A percentile compares a stretch with the other conserved stretches of the same genome.
Evolutionary conservation across 2,113 vertebrate species (phyloP).

Genomic region (Podiceps cristatus): DNA sequence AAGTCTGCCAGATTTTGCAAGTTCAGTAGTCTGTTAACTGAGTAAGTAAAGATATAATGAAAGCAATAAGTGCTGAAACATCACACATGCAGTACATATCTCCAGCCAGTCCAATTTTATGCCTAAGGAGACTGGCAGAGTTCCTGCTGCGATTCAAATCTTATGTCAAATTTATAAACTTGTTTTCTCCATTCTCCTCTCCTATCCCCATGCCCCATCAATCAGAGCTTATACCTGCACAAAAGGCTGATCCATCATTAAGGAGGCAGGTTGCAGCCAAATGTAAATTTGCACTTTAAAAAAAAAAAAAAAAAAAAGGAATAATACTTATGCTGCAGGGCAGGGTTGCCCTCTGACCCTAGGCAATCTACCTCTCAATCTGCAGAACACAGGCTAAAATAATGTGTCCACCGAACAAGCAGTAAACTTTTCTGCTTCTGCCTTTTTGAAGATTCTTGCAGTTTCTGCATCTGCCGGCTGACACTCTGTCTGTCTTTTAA

Average conservation of each 20-base stretch:
- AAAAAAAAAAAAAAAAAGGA: background rate
- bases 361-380: conserved; percentile 55
- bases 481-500: conserved; percentile 69
- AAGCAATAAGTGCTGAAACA: conserved; percentile 54
- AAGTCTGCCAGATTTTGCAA: conserved; percentile 22
- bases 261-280: conserved; percentile 53
- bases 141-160: conserved; percentile 58
- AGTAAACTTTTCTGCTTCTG: conserved; percentile 63
- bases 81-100: conserved; percentile 8
- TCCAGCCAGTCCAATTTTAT: conserved; percentile 64
- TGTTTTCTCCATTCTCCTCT: conserved; percentile 62
- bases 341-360: conserved; percentile 67
- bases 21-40: conserved; percentile 46
- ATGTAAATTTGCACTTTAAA: conserved; percentile 64
- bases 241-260: conserved; percentile 66
- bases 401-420: conserved; percentile 7
- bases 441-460: conserved; percentile 70
- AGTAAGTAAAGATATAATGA: conserved; percentile 49
- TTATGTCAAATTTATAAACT: conserved; percentile 76
- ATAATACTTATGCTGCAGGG: conserved; percentile 34
- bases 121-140: conserved; percentile 58
- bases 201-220: conserved; percentile 30
- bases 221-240: conserved; percentile 65
- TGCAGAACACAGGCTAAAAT: conserved; percentile 40
- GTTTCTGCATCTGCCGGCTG: conserved; percentile 28